A percentile compares a stretch with the other conserved stretches of the same genome.
Evolutionary conservation across 2,888 invertebrate genomes (phyloP).

Genomic region (Bugulina stolonifera): DNA sequence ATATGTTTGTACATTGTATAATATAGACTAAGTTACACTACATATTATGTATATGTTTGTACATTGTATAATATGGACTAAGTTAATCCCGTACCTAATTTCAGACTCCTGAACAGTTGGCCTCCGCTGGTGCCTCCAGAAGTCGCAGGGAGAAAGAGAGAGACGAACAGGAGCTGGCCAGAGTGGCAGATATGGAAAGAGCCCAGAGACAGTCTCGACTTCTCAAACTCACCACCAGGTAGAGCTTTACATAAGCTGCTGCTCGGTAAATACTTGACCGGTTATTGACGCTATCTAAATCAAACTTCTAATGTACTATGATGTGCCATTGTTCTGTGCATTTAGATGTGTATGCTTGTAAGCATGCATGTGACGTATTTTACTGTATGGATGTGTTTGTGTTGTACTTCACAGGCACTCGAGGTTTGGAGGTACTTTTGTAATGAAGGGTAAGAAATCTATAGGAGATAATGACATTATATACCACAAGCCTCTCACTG

Average conservation of each 20-base stretch:
- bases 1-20: no score
- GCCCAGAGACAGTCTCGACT: conserved; percentile 56
- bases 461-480: conserved; percentile 77
- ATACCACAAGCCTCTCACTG: conserved; percentile 76
- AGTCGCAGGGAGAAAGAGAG: conserved; percentile 68
- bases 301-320: no score
- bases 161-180: conserved; percentile 58
- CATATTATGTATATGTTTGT: no score
- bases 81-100: no score
- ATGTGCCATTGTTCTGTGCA: no score
- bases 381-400: conserved; percentile 21
- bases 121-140: conserved; percentile 46
- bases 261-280: no score
- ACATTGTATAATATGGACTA: no score
- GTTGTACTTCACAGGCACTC: conserved; percentile 77
- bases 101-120: conserved; percentile 51
- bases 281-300: no score
- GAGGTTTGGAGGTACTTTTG: conserved; percentile 87
- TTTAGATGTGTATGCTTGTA: neutral
- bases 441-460: conserved; percentile 86
- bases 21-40: no score
- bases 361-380: neutral
- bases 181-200: conserved; percentile 67
- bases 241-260: no score
- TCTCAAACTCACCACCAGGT: conserved; percentile 44